phyloP scores from a whole-genome alignment of 92 coral and sea anemone species.

The Porites cylindrica region DNA sequence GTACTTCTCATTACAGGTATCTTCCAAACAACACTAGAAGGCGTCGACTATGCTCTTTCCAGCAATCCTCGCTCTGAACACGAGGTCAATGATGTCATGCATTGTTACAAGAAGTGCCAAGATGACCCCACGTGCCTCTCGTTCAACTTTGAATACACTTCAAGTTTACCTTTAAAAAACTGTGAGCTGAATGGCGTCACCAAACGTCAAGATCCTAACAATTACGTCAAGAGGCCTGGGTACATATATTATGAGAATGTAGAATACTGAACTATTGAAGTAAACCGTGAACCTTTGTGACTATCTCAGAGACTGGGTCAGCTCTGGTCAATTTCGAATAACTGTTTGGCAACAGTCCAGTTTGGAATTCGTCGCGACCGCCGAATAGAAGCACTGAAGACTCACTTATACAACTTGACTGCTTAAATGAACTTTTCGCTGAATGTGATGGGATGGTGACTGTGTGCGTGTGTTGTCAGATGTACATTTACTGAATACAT shows the following conservation, averaged over 20 bases:
- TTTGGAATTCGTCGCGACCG: too few species aligned
- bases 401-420: too few species aligned
- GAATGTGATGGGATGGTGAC: too few species aligned
- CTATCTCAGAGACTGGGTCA: neutral
- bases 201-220: neutral
- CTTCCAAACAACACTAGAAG: slow-evolving; percentile 11
- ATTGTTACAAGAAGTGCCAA: slow-evolving; percentile 21
- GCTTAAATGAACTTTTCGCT: too few species aligned
- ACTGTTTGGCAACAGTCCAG: too few species aligned
- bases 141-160: slow-evolving; percentile 14
- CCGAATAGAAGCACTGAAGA: too few species aligned
- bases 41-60: neutral
- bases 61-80: neutral
- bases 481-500: too few species aligned
- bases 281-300: neutral
- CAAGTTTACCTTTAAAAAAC: neutral
- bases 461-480: too few species aligned
- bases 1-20: neutral
- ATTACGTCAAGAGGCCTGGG: slow-evolving; percentile 28
- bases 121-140: slow-evolving; percentile 21
- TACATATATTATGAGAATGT: slow-evolving; percentile 11
- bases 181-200: slow-evolving; percentile 11
- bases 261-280: neutral
- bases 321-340: too few species aligned
- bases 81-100: slow-evolving; percentile 5